Evolutionary conservation across 2,113 vertebrate species (phyloP).

Genomic region (Charadrius vociferus): DNA sequence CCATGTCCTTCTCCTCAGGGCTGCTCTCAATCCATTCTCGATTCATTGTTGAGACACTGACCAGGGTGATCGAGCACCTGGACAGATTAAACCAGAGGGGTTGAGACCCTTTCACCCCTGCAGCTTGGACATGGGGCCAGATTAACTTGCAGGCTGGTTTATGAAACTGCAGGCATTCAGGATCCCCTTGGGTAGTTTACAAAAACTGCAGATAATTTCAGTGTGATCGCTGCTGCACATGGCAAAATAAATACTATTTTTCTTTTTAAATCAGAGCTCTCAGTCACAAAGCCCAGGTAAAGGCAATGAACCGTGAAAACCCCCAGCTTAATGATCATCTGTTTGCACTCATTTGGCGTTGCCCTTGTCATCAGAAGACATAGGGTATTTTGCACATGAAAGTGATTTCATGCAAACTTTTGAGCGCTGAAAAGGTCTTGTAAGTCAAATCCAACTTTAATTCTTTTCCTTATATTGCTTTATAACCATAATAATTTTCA

Average conservation of each 20-base stretch:
- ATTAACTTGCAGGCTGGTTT: neutral
- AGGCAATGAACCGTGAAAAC: neutral
- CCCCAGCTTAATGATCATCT: neutral
- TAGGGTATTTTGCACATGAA: neutral
- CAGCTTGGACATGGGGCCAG: neutral
- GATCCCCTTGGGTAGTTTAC: neutral
- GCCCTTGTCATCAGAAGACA: neutral
- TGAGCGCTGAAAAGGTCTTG: neutral
- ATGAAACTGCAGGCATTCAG: neutral
- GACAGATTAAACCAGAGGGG: neutral
- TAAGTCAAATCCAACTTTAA: neutral
- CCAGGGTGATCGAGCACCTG: neutral
- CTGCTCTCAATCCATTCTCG: no score
- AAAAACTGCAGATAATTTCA: neutral
- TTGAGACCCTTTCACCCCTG: neutral
- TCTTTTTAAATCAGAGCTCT: neutral
- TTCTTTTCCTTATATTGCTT: neutral
- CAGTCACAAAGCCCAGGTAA: neutral
- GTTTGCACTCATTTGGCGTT: fast-evolving
- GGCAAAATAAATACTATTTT: neutral
- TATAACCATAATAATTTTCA: neutral
- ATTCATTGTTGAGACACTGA: neutral
- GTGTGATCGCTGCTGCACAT: neutral
- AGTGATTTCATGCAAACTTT: neutral
- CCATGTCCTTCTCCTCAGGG: no score